These are phyloP conservation scores for Formica exsecta DNA, from an alignment of 1,140 invertebrate species.

Conservation along the genomic window DNA sequence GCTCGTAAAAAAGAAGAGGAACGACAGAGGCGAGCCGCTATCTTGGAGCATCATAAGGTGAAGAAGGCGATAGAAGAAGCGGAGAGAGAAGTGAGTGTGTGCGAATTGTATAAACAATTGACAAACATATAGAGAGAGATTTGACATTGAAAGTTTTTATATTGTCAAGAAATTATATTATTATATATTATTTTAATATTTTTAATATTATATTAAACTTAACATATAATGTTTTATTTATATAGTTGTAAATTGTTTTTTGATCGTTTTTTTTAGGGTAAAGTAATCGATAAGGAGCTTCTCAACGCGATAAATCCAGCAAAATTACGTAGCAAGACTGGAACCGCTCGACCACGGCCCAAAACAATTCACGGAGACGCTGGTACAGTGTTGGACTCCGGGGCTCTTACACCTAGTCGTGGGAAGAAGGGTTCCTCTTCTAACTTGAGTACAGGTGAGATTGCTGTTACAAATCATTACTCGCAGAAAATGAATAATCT, in stretches of 20 bases:
- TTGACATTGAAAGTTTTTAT: too few species aligned
- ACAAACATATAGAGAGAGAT: too few species aligned
- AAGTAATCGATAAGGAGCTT: conserved; percentile 92
- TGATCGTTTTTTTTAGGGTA: conserved; percentile 87
- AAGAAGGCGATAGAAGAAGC: conserved; percentile 97
- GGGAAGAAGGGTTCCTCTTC: conserved; percentile 93
- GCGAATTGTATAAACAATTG: too few species aligned
- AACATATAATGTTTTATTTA: conserved; percentile 42
- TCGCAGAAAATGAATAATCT: conserved; percentile 42
- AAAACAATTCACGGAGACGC: conserved; percentile 96
- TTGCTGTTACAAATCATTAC: neutral
- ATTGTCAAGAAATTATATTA: too few species aligned
- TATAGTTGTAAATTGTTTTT: neutral
- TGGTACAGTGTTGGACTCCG: conserved; percentile 91
- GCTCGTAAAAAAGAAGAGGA: conserved; percentile 96
- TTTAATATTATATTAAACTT: too few species aligned
- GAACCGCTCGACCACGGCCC: conserved; percentile 90
- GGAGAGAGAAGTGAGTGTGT: conserved; percentile 91
- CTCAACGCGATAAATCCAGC: conserved; percentile 89
- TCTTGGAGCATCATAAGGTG: conserved; percentile 97
- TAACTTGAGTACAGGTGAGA: conserved; percentile 92
- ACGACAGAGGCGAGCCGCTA: conserved; percentile 93
- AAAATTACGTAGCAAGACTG: conserved; percentile 88
- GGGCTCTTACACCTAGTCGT: conserved; percentile 90
- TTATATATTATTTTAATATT: too few species aligned